Evolutionary conservation across 2,888 invertebrate species (phyloP).

Genomic region (Dioctria linearis): DNA sequence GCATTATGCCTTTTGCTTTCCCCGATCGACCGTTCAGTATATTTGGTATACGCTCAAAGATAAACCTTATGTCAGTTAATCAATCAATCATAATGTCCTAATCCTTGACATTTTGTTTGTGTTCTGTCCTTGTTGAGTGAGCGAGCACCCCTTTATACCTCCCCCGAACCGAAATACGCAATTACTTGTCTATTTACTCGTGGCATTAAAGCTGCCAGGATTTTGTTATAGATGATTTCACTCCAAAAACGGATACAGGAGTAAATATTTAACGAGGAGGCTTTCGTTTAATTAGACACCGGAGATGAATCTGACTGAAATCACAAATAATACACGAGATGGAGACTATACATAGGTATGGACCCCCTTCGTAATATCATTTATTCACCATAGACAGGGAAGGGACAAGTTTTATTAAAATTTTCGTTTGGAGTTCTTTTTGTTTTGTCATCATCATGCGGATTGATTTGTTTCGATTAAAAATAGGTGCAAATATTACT

Average conservation of each 20-base stretch:
- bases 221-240: constrained; percentile 53
- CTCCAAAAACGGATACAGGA: constrained; percentile 55
- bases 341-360: no score
- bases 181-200: constrained; percentile 55
- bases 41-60: constrained; percentile 32
- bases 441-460: no score
- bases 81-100: constrained; percentile 53
- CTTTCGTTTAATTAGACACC: constrained; percentile 57
- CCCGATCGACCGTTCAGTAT: background rate
- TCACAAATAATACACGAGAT: background rate
- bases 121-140: constrained; percentile 33
- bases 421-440: no score
- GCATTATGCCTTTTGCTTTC: background rate
- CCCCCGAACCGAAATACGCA: constrained; percentile 21
- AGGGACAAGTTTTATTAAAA: no score
- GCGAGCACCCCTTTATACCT: constrained; percentile 36
- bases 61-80: constrained; percentile 52
- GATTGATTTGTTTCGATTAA: no score
- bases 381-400: no score
- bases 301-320: constrained; percentile 51
- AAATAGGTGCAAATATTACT: no score
- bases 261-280: constrained; percentile 57
- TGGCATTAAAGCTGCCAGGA: constrained; percentile 55
- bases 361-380: no score
- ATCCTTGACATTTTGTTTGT: constrained; percentile 43